Percentiles rank a stretch among this genome's conserved stretches.
Conservation (phyloP, 2,113 vertebrate genomes). For the Leucoraja erinaceus region DNA sequence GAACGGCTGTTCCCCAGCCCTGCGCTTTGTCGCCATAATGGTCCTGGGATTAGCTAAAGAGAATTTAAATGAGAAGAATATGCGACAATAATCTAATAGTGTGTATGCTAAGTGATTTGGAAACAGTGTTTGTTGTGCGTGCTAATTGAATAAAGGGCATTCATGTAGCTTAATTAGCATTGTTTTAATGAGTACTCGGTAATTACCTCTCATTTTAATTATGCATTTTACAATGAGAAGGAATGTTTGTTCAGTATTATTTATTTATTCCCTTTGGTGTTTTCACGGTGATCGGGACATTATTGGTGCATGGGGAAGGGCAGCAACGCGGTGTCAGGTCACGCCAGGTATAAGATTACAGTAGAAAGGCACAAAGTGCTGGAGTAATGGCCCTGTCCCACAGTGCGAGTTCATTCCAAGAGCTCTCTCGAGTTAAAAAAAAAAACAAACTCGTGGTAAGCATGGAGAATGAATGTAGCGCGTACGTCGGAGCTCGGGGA, state of each 20-base stretch:
- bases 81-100: constrained; percentile 31
- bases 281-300: not conserved
- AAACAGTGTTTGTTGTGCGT: constrained; percentile 35
- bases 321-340: not conserved
- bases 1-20: not conserved
- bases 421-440: too few relatives aligned
- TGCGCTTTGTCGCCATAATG: not conserved
- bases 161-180: constrained; percentile 36
- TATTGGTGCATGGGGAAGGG: not conserved
- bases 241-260: constrained; percentile 34
- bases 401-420: too few relatives aligned
- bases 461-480: too few relatives aligned
- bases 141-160: constrained; percentile 37
- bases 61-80: constrained; percentile 29
- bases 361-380: not conserved
- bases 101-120: constrained; percentile 31
- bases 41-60: constrained; percentile 25
- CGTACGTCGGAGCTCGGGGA: too few relatives aligned
- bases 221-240: constrained; percentile 37
- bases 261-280: constrained; percentile 36
- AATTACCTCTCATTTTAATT: constrained; percentile 36
- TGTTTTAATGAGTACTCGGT: constrained; percentile 32
- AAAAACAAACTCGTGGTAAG: too few relatives aligned
- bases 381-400: too few relatives aligned
- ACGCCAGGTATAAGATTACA: not conserved